Evolutionary conservation across 1,140 invertebrate genomes (phyloP).

Genomic region (Zaprionus camerounensis): DNA sequence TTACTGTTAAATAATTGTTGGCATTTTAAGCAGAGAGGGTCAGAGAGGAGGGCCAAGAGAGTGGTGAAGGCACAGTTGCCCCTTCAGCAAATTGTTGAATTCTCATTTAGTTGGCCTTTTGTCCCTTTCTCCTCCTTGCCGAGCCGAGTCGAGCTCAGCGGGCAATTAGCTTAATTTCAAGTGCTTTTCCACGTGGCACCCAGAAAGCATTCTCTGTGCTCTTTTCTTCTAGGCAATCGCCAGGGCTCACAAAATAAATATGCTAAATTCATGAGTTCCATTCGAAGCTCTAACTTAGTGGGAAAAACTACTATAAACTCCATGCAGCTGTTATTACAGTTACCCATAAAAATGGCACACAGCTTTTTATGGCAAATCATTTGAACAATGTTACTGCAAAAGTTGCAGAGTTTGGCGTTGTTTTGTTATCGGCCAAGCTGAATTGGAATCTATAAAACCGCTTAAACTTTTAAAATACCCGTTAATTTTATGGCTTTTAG

Average conservation of each 20-base stretch:
- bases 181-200: constrained; percentile 19
- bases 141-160: constrained; percentile 14
- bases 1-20: constrained; percentile 75
- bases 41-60: background rate
- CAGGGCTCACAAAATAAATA: background rate
- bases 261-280: constrained; percentile 14
- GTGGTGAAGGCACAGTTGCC: background rate
- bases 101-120: constrained; percentile 13
- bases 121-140: background rate
- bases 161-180: constrained; percentile 51
- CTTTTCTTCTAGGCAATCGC: constrained; percentile 6
- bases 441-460: background rate
- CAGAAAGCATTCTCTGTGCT: background rate
- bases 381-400: constrained; percentile 1
- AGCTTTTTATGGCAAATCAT: constrained; percentile 10
- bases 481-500: background rate
- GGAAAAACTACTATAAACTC: constrained; percentile 3
- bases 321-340: constrained; percentile 30
- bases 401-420: background rate
- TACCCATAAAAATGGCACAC: constrained; percentile 2
- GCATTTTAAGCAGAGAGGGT: constrained; percentile 41
- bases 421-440: background rate
- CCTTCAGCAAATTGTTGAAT: constrained; percentile 48
- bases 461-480: background rate
- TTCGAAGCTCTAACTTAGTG: background rate